These are phyloP conservation scores for Nemoura dubitans DNA, from an alignment of 2,888 invertebrate genomes.

Conservation along the genomic window DNA sequence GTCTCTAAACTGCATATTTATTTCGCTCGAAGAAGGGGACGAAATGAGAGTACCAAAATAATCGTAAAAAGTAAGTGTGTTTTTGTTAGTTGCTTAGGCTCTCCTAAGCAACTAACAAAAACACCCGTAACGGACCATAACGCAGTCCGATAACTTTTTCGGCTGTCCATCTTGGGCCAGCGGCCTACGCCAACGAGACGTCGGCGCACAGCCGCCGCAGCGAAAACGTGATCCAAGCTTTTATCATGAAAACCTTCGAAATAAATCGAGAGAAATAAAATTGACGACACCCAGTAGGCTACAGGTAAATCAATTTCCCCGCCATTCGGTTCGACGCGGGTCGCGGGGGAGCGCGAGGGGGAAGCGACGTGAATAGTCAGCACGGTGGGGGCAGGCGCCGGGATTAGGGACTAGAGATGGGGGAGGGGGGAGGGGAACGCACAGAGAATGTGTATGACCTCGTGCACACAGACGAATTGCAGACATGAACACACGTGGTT, in stretches of 20 bases:
- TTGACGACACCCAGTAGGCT: background rate
- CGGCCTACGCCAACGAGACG: background rate
- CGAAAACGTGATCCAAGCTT: background rate
- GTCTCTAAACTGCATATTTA: background rate
- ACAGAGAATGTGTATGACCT: background rate
- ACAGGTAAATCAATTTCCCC: conserved; percentile 1
- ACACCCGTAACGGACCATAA: background rate
- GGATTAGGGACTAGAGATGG: background rate
- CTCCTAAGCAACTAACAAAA: too few relatives aligned
- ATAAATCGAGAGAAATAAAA: conserved; percentile 4
- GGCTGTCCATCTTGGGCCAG: background rate
- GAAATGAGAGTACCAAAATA: background rate
- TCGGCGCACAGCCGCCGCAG: background rate
- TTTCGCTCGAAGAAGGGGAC: background rate
- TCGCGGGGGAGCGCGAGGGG: background rate
- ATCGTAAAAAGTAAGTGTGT: conserved; percentile 12
- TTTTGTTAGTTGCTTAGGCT: background rate
- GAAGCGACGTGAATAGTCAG: background rate
- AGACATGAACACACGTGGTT: background rate
- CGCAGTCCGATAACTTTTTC: background rate
- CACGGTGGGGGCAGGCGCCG: background rate
- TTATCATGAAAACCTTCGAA: background rate
- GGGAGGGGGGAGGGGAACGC: background rate
- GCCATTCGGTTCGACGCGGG: background rate
- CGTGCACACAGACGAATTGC: background rate